Conservation (phyloP, 2,797 vertebrate genomes). For the Zenarchopterus dispar region DNA sequence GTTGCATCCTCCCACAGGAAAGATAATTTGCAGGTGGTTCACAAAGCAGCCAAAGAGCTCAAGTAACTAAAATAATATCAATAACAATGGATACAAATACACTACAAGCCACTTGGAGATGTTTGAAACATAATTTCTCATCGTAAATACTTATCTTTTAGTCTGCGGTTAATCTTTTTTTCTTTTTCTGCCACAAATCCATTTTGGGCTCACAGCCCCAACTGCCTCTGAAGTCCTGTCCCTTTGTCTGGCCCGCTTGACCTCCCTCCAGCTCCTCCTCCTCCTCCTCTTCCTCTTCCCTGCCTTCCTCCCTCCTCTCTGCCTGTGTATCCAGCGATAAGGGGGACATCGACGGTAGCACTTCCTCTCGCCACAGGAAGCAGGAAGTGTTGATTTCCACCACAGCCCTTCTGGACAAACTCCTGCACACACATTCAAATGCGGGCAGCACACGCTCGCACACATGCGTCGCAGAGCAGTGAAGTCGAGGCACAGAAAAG, state of each 20-base stretch:
- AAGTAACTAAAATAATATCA: conserved; percentile 1
- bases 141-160: too few species aligned
- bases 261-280: conserved; percentile 46
- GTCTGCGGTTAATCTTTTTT: too few species aligned
- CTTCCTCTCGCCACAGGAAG: conserved; percentile 92
- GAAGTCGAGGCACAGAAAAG: neutral
- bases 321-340: conserved; percentile 83
- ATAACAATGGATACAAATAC: neutral
- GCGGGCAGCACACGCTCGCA: neutral
- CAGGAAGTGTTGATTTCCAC: conserved; percentile 77
- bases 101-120: neutral
- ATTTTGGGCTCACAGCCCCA: neutral
- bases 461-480: neutral
- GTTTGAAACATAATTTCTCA: conserved; percentile 5
- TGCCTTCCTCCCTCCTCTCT: conserved; percentile 50
- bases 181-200: conserved; percentile 1
- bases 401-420: conserved; percentile 45
- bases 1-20: conserved; percentile 9
- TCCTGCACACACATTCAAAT: conserved; percentile 2
- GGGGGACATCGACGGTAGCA: conserved; percentile 83
- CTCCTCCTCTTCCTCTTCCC: conserved; percentile 59
- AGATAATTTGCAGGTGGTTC: conserved; percentile 5
- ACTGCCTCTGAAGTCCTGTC: conserved; percentile 24
- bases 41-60: conserved; percentile 2
- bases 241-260: conserved; percentile 46